A percentile compares a stretch with the other conserved stretches of the same genome.
Evolutionary conservation across 1,140 invertebrate genomes (phyloP).

Genomic region (Macrotrachela quadricornifera): DNA sequence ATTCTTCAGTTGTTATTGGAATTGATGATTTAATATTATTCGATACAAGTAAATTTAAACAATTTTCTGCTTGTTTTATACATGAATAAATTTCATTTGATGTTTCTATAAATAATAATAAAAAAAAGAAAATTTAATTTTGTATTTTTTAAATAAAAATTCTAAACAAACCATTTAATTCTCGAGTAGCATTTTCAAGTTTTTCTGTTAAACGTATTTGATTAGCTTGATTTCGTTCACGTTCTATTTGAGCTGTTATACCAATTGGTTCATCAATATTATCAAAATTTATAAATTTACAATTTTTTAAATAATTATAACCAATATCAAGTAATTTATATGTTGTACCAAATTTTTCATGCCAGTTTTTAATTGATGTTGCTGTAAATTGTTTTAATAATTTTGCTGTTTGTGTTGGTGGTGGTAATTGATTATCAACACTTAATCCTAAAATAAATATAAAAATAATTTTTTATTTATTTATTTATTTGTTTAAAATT

Average conservation of each 20-base stretch:
- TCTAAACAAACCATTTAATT: too few species aligned
- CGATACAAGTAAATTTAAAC: slow-evolving; percentile 28
- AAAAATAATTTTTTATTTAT: too few species aligned
- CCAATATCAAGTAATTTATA: slow-evolving; percentile 34
- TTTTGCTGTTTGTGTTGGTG: slow-evolving; percentile 30
- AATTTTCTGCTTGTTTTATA: slow-evolving; percentile 24
- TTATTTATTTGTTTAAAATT: too few species aligned
- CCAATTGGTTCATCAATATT: background rate
- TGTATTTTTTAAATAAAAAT: too few species aligned
- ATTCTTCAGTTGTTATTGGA: too few species aligned
- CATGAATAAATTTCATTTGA: slow-evolving; percentile 16
- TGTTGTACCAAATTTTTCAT: slow-evolving; percentile 29
- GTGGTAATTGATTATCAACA: slow-evolving; percentile 30
- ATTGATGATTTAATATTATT: slow-evolving; percentile 12
- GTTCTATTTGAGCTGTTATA: background rate
- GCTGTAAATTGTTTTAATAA: slow-evolving; percentile 30
- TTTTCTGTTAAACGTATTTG: too few species aligned
- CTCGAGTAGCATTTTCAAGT: too few species aligned
- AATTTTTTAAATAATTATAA: slow-evolving; percentile 33
- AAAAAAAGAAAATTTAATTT: too few species aligned
- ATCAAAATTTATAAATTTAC: slow-evolving; percentile 28
- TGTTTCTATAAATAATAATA: slow-evolving; percentile 12
- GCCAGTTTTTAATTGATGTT: slow-evolving; percentile 34
- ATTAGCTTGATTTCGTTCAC: background rate
- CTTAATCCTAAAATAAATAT: slow-evolving; percentile 24